phyloP scores from a whole-genome alignment of 1,140 invertebrate species.

The Papilio helenus region DNA sequence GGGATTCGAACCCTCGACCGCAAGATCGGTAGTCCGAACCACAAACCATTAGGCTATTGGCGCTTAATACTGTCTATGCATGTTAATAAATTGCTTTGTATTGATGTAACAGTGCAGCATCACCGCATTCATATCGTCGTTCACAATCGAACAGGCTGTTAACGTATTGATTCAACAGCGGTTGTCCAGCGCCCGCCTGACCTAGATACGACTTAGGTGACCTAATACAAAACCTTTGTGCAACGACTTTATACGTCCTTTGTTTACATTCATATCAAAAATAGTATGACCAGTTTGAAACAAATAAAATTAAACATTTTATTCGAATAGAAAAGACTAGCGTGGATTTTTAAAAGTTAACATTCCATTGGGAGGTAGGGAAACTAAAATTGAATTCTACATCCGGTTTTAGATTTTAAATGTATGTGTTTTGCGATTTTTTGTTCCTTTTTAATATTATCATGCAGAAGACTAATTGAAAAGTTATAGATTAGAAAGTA shows the following conservation, averaged over 20 bases:
- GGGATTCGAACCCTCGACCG: no score
- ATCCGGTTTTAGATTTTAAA: neutral
- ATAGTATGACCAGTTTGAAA: neutral
- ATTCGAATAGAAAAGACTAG: neutral
- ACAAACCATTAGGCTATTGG: no score
- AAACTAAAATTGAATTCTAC: neutral
- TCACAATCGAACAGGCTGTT: constrained; percentile 41
- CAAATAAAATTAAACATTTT: neutral
- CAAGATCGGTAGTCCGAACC: no score
- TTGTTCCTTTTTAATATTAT: neutral
- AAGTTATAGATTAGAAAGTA: neutral
- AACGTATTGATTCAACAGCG: constrained; percentile 55
- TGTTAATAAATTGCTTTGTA: constrained; percentile 9
- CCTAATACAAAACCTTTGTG: constrained; percentile 48
- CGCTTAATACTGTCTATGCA: no score
- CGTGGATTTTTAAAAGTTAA: neutral
- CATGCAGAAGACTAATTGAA: neutral
- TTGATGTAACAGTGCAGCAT: neutral
- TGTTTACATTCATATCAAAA: constrained; percentile 1
- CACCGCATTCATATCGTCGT: neutral
- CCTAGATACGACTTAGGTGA: constrained; percentile 52
- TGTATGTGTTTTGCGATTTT: neutral
- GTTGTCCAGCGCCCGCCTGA: constrained; percentile 45
- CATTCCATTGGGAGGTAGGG: neutral
- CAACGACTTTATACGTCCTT: neutral